phyloP scores from a whole-genome alignment of 1,140 invertebrate genomes.

The Drosophila busckii region DNA sequence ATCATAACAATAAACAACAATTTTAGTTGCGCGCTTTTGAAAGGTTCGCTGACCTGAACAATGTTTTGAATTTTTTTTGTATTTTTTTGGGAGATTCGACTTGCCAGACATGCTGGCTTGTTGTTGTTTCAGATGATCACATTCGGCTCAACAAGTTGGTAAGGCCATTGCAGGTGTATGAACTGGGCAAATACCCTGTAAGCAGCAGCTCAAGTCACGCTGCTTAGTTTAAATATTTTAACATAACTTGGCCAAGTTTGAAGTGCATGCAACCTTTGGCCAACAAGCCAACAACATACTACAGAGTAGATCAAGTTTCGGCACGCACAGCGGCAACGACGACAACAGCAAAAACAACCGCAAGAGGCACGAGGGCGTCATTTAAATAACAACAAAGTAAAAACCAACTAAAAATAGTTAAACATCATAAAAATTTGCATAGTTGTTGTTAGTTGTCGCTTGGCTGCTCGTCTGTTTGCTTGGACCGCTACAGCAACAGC shows the following conservation, averaged over 20 bases:
- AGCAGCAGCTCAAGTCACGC: too few species aligned
- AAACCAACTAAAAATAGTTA: conserved; percentile 72
- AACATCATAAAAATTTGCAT: conserved; percentile 75
- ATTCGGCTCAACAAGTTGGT: conserved; percentile 33
- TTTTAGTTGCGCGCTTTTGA: conserved; percentile 37
- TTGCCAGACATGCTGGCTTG: conserved; percentile 48
- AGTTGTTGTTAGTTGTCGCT: conserved; percentile 52
- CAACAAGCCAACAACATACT: too few species aligned
- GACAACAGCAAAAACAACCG: conserved; percentile 5
- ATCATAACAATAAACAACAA: conserved; percentile 34
- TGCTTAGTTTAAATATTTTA: not conserved
- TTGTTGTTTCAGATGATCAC: conserved; percentile 54
- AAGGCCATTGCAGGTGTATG: not conserved
- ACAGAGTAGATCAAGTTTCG: conserved; percentile 31
- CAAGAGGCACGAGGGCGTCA: conserved; percentile 46
- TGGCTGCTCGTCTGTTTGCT: conserved; percentile 11
- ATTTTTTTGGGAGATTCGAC: conserved; percentile 37
- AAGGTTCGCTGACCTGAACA: conserved; percentile 68
- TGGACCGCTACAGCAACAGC: conserved; percentile 21
- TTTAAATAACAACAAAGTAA: conserved; percentile 73
- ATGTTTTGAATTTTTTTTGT: conserved; percentile 58
- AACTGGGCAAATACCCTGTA: conserved; percentile 7
- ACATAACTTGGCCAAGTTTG: too few species aligned
- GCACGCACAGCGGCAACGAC: conserved; percentile 43
- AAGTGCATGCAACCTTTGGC: too few species aligned